Evolutionary conservation across 2,888 invertebrate genomes (phyloP), one percentile per base, ranked within the genome.

Genomic region (Sinodicranocentrus sp.): DNA sequence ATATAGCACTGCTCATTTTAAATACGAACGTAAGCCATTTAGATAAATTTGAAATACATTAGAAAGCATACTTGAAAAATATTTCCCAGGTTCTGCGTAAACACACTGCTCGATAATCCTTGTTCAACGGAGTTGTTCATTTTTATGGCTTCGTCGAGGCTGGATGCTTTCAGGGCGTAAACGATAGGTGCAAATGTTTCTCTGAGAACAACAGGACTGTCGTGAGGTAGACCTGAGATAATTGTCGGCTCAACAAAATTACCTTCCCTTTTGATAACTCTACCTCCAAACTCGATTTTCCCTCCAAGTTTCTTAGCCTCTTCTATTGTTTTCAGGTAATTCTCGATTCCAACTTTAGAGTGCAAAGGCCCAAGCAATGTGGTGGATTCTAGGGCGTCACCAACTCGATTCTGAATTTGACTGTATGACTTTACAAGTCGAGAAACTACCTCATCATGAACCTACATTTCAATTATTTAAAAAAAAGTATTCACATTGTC

Each of bases 101-200:
- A 99, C n/a, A 99, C 91, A 89, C 98, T 97, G 52, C 98, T 98
- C 0, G 98, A 98, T 13, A 99, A 92, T 13, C 99, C 99, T 92
- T 99, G 99, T 75, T 96, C 94, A 0, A 98, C 98, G 90, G 95
- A 95, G 91, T 99, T 99, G 91, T 99, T 99, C 93, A 96, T 95
- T 82, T 91, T 90, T 87, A 99, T 97, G n/a, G 96, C 99, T 89
- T 97, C 95, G 85, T 97, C 94, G 13, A 99, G 90, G 89, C 93
- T 94, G 52, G 94, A 92, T 2, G 94, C 92, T 90, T 96, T 96
- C 23, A 99, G 91, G 83, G 97, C 94, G 91, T 99, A 99, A 0
- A 98, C 97, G 90, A 99, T 98, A 13, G 99, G 99, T 0, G 97
- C 99, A 92, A 99, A 99, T 79, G 99, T 98, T 92, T 99, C 99